Evolutionary conservation across 2,113 vertebrate species (phyloP).

Genomic region (Xiphophorus hellerii): DNA sequence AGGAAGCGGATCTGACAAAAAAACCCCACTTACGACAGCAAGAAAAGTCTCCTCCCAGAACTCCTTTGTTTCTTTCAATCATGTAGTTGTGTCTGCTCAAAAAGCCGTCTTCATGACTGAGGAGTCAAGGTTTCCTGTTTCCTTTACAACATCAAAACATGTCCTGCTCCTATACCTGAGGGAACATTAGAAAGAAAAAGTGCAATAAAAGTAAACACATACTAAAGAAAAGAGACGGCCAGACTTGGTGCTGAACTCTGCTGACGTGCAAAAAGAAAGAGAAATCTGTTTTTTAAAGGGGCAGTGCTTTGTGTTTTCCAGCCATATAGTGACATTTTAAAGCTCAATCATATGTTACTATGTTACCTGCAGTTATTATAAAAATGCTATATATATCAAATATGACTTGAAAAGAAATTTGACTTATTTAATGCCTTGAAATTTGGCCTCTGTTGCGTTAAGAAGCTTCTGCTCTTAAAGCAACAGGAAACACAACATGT

Average conservation of each 20-base stretch:
- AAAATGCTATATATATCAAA: no score
- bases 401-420: no score
- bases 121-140: slow-evolving; percentile 33
- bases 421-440: no score
- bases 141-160: slow-evolving; percentile 29
- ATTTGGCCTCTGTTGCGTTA: no score
- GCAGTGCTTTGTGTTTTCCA: no score
- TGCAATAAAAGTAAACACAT: slow-evolving; percentile 30
- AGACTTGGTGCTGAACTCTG: slow-evolving; percentile 47
- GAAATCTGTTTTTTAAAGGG: background rate
- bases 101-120: slow-evolving; percentile 9
- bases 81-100: slow-evolving; percentile 24
- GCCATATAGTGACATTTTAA: no score
- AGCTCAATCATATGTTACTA: no score
- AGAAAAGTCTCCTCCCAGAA: slow-evolving; percentile 33
- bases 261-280: slow-evolving; percentile 31
- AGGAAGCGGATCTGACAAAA: slow-evolving; percentile 61
- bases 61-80: slow-evolving; percentile 40
- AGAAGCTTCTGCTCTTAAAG: no score
- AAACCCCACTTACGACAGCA: slow-evolving; percentile 47
- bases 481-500: no score
- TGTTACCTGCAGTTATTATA: no score
- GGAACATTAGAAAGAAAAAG: slow-evolving; percentile 14
- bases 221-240: slow-evolving; percentile 43
- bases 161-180: slow-evolving; percentile 20